phyloP scores from a whole-genome alignment of 2,113 vertebrate species.

The Phrynocephalus versicolor region DNA sequence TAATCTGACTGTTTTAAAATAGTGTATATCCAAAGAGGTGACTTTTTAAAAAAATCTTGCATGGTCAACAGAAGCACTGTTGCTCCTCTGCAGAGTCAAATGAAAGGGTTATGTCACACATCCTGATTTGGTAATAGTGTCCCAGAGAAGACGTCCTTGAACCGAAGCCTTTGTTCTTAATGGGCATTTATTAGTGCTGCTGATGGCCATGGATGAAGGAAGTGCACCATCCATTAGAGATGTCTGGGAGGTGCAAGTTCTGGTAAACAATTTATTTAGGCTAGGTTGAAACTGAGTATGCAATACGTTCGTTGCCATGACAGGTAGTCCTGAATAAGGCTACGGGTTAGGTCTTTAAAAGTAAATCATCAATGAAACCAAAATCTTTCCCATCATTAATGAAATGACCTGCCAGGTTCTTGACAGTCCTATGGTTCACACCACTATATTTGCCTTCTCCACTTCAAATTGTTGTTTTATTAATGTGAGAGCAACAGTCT shows the following conservation, averaged over 20 bases:
- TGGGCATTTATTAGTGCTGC: neutral
- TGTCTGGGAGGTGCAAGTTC: neutral
- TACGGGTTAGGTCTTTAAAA: neutral
- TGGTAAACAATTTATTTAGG: neutral
- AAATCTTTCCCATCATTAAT: neutral
- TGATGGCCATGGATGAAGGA: neutral
- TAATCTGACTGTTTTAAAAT: conserved; percentile 6
- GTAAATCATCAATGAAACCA: neutral
- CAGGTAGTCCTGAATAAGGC: neutral
- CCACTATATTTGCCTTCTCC: no score
- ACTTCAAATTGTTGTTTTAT: no score
- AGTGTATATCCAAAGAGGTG: accelerated
- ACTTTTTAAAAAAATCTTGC: neutral
- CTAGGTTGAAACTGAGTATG: neutral
- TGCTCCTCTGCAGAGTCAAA: neutral
- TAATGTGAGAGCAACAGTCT: no score
- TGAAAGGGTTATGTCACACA: neutral
- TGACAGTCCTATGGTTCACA: neutral
- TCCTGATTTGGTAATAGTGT: conserved; percentile 13
- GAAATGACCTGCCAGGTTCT: neutral
- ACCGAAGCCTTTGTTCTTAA: neutral
- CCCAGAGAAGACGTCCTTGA: neutral
- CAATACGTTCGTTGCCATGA: neutral
- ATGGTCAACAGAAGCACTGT: neutral
- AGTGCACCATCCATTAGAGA: neutral